phyloP scores from a whole-genome alignment of 2,888 invertebrate species.

The Cryptus armator region DNA sequence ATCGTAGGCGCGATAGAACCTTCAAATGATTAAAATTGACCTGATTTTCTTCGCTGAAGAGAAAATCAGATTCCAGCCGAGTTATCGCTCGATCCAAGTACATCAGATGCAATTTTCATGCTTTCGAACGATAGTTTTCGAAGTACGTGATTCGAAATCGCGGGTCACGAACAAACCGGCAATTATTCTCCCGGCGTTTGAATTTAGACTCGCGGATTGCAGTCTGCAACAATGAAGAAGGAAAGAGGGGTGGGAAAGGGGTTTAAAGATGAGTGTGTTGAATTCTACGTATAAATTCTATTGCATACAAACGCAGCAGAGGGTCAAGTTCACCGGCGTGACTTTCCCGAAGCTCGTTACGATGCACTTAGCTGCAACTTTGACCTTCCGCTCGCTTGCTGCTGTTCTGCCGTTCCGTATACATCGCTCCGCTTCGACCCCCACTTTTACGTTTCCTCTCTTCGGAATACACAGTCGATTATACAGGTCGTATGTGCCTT shows the following conservation, averaged over 20 bases:
- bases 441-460: no score
- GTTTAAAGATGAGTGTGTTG: conserved; percentile 14
- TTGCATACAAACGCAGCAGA: background rate
- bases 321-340: conserved; percentile 58
- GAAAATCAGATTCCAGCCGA: background rate
- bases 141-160: background rate
- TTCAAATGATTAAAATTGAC: background rate
- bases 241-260: background rate
- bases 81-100: background rate
- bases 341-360: conserved; percentile 13
- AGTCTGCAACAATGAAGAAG: background rate
- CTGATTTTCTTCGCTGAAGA: background rate
- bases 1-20: background rate
- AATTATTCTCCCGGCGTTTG: conserved; percentile 50
- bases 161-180: conserved; percentile 45
- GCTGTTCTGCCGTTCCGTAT: conserved; percentile 9
- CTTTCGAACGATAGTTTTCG: background rate
- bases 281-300: conserved; percentile 1
- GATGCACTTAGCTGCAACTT: conserved; percentile 14
- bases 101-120: background rate
- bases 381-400: conserved; percentile 38
- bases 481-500: conserved; percentile 12
- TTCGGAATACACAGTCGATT: background rate
- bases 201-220: conserved; percentile 30
- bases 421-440: conserved; percentile 6